Evolutionary conservation across 2,797 vertebrate species (phyloP), one percentile per base, ranked within the genome.

Genomic region (Clamator glandarius): DNA sequence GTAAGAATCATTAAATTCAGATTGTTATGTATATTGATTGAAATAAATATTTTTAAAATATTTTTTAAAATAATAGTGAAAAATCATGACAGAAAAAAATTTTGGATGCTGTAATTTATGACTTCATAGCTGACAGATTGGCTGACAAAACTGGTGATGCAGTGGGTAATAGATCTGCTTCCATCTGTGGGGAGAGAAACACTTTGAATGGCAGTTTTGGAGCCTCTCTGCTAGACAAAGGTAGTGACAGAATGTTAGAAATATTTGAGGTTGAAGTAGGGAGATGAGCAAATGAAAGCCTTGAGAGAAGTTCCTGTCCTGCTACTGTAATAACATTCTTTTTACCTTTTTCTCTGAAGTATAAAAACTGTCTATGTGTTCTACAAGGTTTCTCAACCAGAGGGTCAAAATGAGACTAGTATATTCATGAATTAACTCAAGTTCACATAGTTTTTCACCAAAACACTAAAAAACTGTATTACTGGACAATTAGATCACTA

Each of bases 51-150:
- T 94, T 92, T 57, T 0, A 5, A 90, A 90, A 69, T 69, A 54
- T 92, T 82, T 93, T 94, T 91, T 44, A 0, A 78, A 83, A 92
- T 81, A 96, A 95, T 92, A 83, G 13, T 72, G 64, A 68, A 85
- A 82, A 93, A 78, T 10, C 20, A 91, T 55, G 78, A 78, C 75
- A 92, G 79, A 94, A 93, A 94, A 64, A 89, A 62, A 46, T 85
- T 92, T 92, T 95, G 89, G 91, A 94, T 93, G 76, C 62, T 93
- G 29, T 93, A 87, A 93, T 95, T 94, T 95, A 95, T 94, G 91
- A 91, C 91, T 95, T 95, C 94, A 93, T 95, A 91, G 82, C 76
- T 96, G 94, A 89, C 92, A 96, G 91, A 96, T 93, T 95, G 91
- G 87, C 87, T 96, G 95, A 95, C 95, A 96, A 96, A 92, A 94